Evolutionary conservation across 1,140 invertebrate species (phyloP).

Genomic region (Caenorhabditis tropicalis): DNA sequence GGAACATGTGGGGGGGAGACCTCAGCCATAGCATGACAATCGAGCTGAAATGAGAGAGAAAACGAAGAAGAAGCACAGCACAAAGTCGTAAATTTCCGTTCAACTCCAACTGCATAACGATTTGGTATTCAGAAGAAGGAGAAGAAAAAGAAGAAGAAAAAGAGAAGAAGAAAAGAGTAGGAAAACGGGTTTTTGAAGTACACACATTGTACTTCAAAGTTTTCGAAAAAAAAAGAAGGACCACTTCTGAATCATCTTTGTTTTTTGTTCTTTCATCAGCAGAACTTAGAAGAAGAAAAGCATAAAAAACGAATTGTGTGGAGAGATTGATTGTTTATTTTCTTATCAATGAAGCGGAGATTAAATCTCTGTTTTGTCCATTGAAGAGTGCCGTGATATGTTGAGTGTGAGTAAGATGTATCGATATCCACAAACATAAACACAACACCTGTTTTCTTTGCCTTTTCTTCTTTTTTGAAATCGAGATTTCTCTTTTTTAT

Average conservation of each 20-base stretch:
- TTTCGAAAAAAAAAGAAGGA: background rate
- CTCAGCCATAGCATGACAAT: constrained; percentile 9
- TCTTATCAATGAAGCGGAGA: background rate
- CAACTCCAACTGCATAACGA: background rate
- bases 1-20: constrained; percentile 15
- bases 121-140: background rate
- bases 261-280: background rate
- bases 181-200: background rate
- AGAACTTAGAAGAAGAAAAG: background rate
- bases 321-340: background rate
- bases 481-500: background rate
- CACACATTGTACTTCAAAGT: background rate
- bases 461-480: background rate
- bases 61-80: constrained; percentile 8
- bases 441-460: constrained; percentile 2
- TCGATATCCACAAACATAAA: constrained; percentile 22
- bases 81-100: constrained; percentile 34
- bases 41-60: constrained; percentile 39
- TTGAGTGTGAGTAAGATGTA: constrained; percentile 24
- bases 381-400: background rate
- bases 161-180: background rate
- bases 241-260: background rate
- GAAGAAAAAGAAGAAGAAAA: background rate
- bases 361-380: background rate
- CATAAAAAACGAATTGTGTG: background rate